phyloP scores from a whole-genome alignment of 2,797 vertebrate genomes.

The Delichon dasypus region DNA sequence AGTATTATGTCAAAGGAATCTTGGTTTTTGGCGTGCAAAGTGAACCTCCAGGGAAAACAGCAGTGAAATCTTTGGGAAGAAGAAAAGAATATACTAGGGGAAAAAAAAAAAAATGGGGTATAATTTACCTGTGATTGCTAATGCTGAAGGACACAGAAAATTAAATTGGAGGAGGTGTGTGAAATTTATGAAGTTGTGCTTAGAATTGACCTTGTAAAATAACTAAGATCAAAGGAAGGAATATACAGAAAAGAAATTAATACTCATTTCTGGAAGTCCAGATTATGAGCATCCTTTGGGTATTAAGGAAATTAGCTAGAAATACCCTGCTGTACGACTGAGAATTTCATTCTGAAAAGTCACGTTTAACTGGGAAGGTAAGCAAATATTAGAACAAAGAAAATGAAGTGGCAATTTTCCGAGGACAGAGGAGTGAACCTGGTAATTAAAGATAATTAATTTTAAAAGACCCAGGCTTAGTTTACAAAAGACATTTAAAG shows the following conservation, averaged over 20 bases:
- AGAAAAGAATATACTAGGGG: not conserved
- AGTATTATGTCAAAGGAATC: not conserved
- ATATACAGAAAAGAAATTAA: not conserved
- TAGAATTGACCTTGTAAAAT: conserved; percentile 29
- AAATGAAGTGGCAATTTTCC: conserved; percentile 31
- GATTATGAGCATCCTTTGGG: conserved; percentile 28
- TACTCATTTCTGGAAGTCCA: conserved; percentile 26
- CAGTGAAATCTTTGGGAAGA: not conserved
- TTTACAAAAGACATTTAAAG: not conserved
- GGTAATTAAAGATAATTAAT: conserved; percentile 56
- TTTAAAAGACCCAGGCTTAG: conserved; percentile 6
- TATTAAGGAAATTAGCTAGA: conserved; percentile 42
- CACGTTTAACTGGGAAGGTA: conserved; percentile 28
- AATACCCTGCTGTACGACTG: not conserved
- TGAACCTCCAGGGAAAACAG: not conserved
- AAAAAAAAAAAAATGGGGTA: too few species aligned
- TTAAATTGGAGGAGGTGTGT: not conserved
- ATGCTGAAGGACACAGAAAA: not conserved
- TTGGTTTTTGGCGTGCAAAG: not conserved
- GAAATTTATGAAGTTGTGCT: not conserved
- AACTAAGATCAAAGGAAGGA: conserved; percentile 20
- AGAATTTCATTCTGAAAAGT: conserved; percentile 13
- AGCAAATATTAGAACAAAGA: conserved; percentile 60
- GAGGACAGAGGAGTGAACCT: conserved; percentile 5
- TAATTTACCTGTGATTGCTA: not conserved